Percentiles rank a stretch among this genome's conserved stretches.
phyloP scores from a whole-genome alignment of 2,797 vertebrate species.

The Picus viridis region DNA sequence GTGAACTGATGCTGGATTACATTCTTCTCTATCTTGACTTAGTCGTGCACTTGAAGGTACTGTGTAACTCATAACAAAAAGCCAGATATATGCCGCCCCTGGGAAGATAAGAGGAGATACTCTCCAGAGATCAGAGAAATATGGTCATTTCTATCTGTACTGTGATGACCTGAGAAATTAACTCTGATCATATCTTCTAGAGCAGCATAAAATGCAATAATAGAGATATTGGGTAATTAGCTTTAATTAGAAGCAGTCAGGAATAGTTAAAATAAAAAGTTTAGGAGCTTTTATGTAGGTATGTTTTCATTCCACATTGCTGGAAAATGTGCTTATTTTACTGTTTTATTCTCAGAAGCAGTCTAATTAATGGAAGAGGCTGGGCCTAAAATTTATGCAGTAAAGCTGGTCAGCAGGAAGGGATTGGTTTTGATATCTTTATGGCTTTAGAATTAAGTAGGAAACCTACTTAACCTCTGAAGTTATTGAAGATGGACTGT shows the following conservation, averaged over 20 bases:
- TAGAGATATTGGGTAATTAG: background rate
- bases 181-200: background rate
- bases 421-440: background rate
- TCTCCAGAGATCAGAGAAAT: background rate
- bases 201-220: background rate
- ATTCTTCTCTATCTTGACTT: background rate
- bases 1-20: background rate
- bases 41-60: background rate
- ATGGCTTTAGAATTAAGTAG: background rate
- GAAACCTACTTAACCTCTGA: background rate
- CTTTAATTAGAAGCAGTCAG: background rate
- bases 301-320: background rate
- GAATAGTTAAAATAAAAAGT: background rate
- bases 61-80: background rate
- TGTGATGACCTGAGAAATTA: background rate
- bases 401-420: background rate
- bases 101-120: background rate
- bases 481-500: background rate
- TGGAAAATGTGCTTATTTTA: background rate
- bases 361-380: background rate
- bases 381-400: background rate
- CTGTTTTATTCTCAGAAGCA: background rate
- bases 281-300: background rate
- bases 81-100: background rate
- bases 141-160: background rate